A percentile compares a stretch with the other conserved stretches of the same genome.
Evolutionary conservation across 2,888 invertebrate species (phyloP).

Genomic region (Heteropelma amictum): DNA sequence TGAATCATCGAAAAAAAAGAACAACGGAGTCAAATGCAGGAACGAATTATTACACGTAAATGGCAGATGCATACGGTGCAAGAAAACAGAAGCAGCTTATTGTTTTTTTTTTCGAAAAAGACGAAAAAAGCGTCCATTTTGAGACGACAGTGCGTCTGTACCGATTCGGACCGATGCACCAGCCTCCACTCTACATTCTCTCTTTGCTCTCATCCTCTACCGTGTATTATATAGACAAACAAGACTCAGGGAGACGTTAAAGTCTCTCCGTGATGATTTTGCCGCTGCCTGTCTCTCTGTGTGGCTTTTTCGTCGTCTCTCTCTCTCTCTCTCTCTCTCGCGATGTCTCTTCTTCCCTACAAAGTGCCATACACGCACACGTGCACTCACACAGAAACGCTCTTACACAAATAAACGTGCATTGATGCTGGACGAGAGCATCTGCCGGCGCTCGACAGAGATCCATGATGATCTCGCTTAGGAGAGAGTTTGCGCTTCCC

Average conservation of each 20-base stretch:
- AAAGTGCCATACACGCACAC: background rate
- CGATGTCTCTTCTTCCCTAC: background rate
- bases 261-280: slow-evolving; percentile 19
- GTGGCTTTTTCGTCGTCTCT: slow-evolving; percentile 24
- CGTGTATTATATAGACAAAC: slow-evolving; percentile 59
- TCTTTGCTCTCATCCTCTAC: slow-evolving; percentile 7
- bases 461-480: slow-evolving; percentile 52
- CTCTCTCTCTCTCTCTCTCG: background rate
- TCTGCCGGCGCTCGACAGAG: slow-evolving; percentile 55
- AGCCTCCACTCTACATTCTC: slow-evolving; percentile 20
- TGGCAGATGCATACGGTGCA: no score
- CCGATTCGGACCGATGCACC: slow-evolving; percentile 61
- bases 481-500: slow-evolving; percentile 68
- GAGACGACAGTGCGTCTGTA: slow-evolving; percentile 46
- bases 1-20: no score
- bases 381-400: background rate
- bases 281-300: slow-evolving; percentile 28
- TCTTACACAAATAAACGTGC: background rate
- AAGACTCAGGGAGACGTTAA: slow-evolving; percentile 41
- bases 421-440: slow-evolving; percentile 52
- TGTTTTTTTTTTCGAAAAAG: slow-evolving; percentile 59
- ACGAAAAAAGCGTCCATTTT: background rate
- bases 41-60: no score
- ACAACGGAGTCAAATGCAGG: background rate
- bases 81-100: no score